These are phyloP conservation scores for Cydia pomonella DNA, from an alignment of 1,140 invertebrate species.

Conservation along the genomic window DNA sequence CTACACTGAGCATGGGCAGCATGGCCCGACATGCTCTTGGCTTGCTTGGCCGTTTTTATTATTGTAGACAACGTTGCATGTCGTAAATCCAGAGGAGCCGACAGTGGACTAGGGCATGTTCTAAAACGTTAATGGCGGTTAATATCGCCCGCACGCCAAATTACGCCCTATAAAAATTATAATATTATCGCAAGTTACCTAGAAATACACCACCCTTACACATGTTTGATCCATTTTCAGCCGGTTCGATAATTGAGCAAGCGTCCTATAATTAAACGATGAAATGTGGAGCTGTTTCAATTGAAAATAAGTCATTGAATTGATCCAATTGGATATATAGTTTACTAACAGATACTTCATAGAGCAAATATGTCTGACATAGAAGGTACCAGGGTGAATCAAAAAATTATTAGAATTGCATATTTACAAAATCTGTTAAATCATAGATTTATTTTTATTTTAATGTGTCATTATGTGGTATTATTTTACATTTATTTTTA, in stretches of 20 bases:
- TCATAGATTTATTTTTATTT: too few species aligned
- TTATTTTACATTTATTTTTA: too few species aligned
- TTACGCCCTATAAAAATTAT: slow-evolving; percentile 35
- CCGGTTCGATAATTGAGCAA: neutral
- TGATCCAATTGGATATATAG: too few species aligned
- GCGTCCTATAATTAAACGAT: neutral
- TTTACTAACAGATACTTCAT: neutral
- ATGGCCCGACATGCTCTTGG: too few species aligned
- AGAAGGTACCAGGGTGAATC: too few species aligned
- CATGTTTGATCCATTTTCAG: slow-evolving; percentile 24
- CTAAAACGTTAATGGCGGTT: slow-evolving; percentile 26
- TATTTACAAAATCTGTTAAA: too few species aligned
- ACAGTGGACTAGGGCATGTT: neutral
- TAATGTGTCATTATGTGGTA: too few species aligned
- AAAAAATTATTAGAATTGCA: too few species aligned
- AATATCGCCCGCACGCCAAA: slow-evolving; percentile 26
- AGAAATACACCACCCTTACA: slow-evolving; percentile 27
- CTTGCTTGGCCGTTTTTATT: too few species aligned
- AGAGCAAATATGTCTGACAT: too few species aligned
- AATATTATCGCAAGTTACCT: slow-evolving; percentile 32
- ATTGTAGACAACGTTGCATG: neutral
- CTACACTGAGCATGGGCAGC: too few species aligned
- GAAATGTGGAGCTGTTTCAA: neutral
- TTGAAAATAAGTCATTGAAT: neutral
- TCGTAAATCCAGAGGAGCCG: neutral